Conservation (phyloP, 2,113 vertebrate genomes). For the Lamprotornis superbus region DNA sequence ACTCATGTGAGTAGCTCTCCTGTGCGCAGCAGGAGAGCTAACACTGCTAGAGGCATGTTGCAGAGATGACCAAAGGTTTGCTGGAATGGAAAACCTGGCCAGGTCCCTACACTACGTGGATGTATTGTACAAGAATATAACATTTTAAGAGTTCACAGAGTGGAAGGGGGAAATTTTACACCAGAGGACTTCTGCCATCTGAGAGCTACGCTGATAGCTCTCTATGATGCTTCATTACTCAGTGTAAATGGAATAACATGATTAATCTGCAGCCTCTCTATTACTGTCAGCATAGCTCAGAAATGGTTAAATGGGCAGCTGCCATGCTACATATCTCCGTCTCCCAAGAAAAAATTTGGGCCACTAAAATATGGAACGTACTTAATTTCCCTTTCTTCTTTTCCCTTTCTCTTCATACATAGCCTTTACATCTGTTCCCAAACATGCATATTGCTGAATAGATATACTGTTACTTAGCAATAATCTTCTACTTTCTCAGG, state of each 20-base stretch:
- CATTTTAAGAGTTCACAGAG: neutral
- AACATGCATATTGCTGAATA: neutral
- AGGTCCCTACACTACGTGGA: neutral
- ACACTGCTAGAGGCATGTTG: neutral
- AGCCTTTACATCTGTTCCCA: neutral
- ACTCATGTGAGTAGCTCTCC: fast-evolving
- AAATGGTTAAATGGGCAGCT: neutral
- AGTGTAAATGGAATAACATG: neutral
- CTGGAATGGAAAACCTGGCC: neutral
- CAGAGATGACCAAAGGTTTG: neutral
- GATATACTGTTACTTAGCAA: neutral
- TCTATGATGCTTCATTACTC: neutral
- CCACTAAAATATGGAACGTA: neutral
- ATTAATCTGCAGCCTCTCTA: neutral
- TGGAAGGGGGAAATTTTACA: neutral
- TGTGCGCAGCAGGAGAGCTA: neutral
- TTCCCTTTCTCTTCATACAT: neutral
- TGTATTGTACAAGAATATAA: neutral
- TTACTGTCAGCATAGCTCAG: neutral
- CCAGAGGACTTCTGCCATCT: neutral
- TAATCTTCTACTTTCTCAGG: neutral
- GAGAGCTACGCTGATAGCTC: neutral
- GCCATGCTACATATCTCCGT: neutral
- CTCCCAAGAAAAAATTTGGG: neutral
- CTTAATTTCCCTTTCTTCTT: neutral